These are phyloP conservation scores for Uromys caudimaculatus DNA, from an alignment of 2,797 vertebrate species.

Conservation along the genomic window DNA sequence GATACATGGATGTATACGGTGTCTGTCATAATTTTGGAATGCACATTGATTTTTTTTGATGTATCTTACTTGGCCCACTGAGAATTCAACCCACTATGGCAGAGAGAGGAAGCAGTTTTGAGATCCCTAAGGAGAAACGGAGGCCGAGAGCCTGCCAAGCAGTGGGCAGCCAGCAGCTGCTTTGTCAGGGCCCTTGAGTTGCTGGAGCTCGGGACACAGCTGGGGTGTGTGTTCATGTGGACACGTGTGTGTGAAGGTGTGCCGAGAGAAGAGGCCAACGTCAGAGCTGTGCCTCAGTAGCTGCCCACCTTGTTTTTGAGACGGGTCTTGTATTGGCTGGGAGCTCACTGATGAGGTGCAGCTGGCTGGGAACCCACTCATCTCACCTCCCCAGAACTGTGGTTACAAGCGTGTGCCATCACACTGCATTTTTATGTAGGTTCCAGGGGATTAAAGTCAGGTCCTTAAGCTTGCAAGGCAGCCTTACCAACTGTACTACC, in stretches of 20 bases:
- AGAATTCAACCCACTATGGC: not conserved
- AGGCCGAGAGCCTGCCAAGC: not conserved
- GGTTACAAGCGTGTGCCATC: not conserved
- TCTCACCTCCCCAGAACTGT: not conserved
- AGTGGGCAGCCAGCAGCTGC: not conserved
- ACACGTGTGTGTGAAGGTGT: not conserved
- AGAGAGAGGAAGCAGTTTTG: not conserved
- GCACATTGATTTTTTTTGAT: not conserved
- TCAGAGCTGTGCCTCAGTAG: not conserved
- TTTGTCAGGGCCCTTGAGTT: not conserved
- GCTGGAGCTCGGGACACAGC: not conserved
- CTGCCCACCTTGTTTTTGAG: not conserved
- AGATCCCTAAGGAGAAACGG: not conserved
- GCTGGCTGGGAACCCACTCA: not conserved
- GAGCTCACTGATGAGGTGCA: not conserved
- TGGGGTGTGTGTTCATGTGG: not conserved
- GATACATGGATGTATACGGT: not conserved
- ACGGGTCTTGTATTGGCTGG: not conserved
- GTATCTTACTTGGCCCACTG: not conserved
- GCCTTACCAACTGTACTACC: not conserved
- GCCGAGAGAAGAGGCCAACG: too few species aligned
- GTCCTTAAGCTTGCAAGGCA: not conserved
- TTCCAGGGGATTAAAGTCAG: not conserved
- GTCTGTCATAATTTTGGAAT: not conserved
- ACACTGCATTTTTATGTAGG: not conserved